Evolutionary conservation across 2,888 invertebrate genomes (phyloP), one percentile per base, ranked within the genome.

Genomic region (Nymphalis polychloros): DNA sequence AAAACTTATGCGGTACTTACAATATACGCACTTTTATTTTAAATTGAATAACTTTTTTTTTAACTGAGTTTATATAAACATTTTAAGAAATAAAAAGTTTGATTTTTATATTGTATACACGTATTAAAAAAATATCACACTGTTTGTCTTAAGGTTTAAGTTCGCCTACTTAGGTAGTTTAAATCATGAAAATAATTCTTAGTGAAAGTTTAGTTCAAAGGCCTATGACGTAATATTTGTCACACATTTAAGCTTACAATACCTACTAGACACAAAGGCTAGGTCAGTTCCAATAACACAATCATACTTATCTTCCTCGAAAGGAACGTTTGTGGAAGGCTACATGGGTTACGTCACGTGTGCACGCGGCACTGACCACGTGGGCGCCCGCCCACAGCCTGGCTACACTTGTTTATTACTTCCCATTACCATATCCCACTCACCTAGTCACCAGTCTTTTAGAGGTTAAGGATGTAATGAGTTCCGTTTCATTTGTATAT

Each of bases 291-390:
- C 68, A 63, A 63, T 67, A 65, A 20, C 57, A 71, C 23, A 31
- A 55, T 64, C 46, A 65, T 57, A 63, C 63, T 64, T 69, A 70
- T 75, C 77, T 79, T 78, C 77, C 79, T 79, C 77, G 75, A 77
- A 81, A 74, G 75, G 74, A 78, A 82, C 83, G 84, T 83, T 81
- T 77, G 79, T 75, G 77, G 80, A 81, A 90, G 90, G 91, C 84
- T 87, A 82, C 76, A 67, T 75, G 72, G 87, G 80, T 90, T 87
- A 90, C 89, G 89, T 87, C 83, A 89, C 77, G 75, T 78, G 77
- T 92, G 92, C 92, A 90, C 91, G 90, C 92, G 91, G 88, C 89
- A 87, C 91, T 82, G 81, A 77, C 74, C 71, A 82, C 84, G 91
- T 89, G 83, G 90, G 90, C 83, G 86, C 79, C 81, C 82, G 77